Percentiles rank a stretch among this genome's conserved stretches.
Evolutionary conservation across 2,888 invertebrate genomes (phyloP).

Genomic region (Nymphalis urticae): DNA sequence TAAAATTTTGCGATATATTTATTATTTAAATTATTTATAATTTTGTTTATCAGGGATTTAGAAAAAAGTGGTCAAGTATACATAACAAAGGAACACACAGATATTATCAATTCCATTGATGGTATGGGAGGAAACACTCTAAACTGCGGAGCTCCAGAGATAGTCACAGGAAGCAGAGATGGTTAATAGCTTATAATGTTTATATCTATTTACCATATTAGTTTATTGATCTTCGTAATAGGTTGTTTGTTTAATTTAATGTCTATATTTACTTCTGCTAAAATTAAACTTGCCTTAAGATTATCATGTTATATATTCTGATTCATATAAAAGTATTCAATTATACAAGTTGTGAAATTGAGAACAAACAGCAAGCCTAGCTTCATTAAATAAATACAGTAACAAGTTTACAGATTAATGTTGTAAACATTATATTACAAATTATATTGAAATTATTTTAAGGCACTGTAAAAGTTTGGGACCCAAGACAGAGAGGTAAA

Average conservation of each 20-base stretch:
- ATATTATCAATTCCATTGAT: conserved; percentile 95
- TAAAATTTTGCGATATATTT: too few species aligned
- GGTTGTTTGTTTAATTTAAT: too few species aligned
- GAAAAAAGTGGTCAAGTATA: conserved; percentile 89
- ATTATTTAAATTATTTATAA: too few species aligned
- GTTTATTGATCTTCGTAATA: not conserved
- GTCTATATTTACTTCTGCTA: too few species aligned
- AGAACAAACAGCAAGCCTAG: too few species aligned
- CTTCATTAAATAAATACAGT: too few species aligned
- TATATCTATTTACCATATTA: not conserved
- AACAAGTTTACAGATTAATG: too few species aligned
- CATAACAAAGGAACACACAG: conserved; percentile 88
- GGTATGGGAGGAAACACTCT: conserved; percentile 91
- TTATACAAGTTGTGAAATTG: too few species aligned
- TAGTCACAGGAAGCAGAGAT: conserved; percentile 96
- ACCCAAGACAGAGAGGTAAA: conserved; percentile 92
- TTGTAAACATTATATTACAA: too few species aligned
- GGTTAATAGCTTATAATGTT: conserved; percentile 73
- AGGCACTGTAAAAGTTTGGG: conserved; percentile 97
- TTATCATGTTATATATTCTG: too few species aligned
- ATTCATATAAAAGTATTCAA: too few species aligned
- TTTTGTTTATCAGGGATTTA: conserved; percentile 84
- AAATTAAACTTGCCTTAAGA: too few species aligned
- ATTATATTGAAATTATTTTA: conserved; percentile 5
- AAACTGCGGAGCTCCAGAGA: conserved; percentile 96